These are phyloP conservation scores for Tridacna gigas DNA, from an alignment of 2,888 invertebrate species.

Conservation along the genomic window DNA sequence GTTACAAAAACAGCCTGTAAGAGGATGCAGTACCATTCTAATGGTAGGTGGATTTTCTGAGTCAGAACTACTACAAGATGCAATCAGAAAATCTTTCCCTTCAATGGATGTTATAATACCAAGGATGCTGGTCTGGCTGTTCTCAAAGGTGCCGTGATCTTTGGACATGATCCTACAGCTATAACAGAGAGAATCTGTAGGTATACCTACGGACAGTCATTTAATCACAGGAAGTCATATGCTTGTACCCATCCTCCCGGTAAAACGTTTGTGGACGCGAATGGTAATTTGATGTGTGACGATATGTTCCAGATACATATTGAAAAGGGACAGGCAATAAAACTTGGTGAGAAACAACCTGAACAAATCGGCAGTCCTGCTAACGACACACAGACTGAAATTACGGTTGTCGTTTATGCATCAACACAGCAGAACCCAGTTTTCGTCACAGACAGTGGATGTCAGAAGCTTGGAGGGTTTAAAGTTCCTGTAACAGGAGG, in stretches of 20 bases:
- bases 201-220: conserved; percentile 58
- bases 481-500: conserved; percentile 57
- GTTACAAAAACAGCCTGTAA: conserved; percentile 35
- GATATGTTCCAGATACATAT: conserved; percentile 64
- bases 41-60: conserved; percentile 70
- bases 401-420: conserved; percentile 63
- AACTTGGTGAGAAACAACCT: conserved; percentile 51
- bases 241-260: conserved; percentile 38
- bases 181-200: conserved; percentile 57
- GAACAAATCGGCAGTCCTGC: conserved; percentile 60
- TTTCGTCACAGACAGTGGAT: conserved; percentile 62
- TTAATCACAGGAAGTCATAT: conserved; percentile 33
- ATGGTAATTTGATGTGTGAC: background rate
- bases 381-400: conserved; percentile 58
- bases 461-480: conserved; percentile 61
- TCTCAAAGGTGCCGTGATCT: conserved; percentile 65
- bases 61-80: conserved; percentile 54
- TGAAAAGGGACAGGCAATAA: conserved; percentile 54
- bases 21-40: conserved; percentile 51
- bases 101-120: conserved; percentile 48
- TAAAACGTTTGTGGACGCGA: background rate
- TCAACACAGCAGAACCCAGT: conserved; percentile 53
- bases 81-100: conserved; percentile 43
- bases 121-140: conserved; percentile 61
- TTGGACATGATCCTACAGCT: conserved; percentile 54